Base-by-base conservation (phyloP, 2,797 vertebrate species). In the Lateolabrax maculatus region DNA sequence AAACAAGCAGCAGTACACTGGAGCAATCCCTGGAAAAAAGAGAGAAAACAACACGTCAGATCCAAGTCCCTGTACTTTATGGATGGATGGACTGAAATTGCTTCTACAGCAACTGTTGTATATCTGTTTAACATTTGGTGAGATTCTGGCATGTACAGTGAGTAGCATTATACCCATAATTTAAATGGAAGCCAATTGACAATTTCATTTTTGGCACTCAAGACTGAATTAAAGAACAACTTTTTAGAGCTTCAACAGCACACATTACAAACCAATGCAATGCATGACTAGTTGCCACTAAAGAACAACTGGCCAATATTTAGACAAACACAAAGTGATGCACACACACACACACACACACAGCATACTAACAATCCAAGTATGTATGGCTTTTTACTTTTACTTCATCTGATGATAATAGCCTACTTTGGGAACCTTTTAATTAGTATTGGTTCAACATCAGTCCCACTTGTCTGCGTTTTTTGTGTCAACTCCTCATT, bases 1-100 rank as follows among this genome's bases (percentile, higher is more conserved):
- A 90, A 99, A 99, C 91, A 99, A 92, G 84, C 86, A 96, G 87
- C 92, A 95, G 91, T 97, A 97, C 55, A 97, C 86, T 21, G 98
- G 98, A 79, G 96, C 93, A 71, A 99, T 94, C 82, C 97, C 98
- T 99, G 75, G 19, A n/a, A 53, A 56, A n/a, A 29, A 85, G 3
- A 79, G 16, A 49, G 3, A 12, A 41, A 23, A 67, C 11, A 23
- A 43, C 11, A 18, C 7, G 15, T 39, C 57, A 44, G 25, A 37
- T 9, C 6, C 41, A 46, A 12, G 4, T 48, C 36, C 52, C 13
- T 25, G n/a, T n/a, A n/a, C n/a, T n/a, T n/a, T n/a, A n/a, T n/a
- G n/a, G n/a, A n/a, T n/a, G n/a, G n/a, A n/a, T n/a, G n/a, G 11
- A 55, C 44, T 51, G n/a, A 41, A 25, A 1, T 23, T 31, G 9